Evolutionary conservation across 2,888 invertebrate genomes (phyloP).

Genomic region (Phortica okadai): DNA sequence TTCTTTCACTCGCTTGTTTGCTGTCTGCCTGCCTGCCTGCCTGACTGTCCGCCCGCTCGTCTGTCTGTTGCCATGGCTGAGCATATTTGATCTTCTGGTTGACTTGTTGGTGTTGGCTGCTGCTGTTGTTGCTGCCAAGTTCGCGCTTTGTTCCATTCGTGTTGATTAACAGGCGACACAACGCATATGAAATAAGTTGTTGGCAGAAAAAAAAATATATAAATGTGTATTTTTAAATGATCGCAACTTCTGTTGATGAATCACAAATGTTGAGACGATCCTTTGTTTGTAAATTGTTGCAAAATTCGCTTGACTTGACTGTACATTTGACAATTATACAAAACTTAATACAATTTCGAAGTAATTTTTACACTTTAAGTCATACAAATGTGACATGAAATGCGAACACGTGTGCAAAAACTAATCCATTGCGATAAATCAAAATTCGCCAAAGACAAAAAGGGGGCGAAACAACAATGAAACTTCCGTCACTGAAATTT

Average conservation of each 20-base stretch:
- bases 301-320: neutral
- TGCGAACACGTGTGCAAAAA: conserved; percentile 29
- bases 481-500: conserved; percentile 3
- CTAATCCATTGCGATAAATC: conserved; percentile 29
- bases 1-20: neutral
- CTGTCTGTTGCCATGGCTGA: neutral
- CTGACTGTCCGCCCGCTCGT: neutral
- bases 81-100: conserved; percentile 16
- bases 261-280: conserved; percentile 12
- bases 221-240: conserved; percentile 1
- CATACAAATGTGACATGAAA: neutral
- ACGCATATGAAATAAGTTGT: neutral
- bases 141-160: neutral
- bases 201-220: neutral
- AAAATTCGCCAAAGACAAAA: conserved; percentile 9
- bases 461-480: neutral
- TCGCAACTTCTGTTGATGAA: conserved; percentile 5
- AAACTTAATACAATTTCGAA: neutral
- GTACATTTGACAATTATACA: neutral
- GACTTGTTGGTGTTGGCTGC: neutral
- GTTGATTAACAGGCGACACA: neutral
- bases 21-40: neutral
- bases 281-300: neutral
- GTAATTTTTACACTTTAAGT: neutral
- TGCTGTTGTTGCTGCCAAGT: neutral